A percentile compares a stretch with the other conserved stretches of the same genome.
Evolutionary conservation across 2,113 vertebrate species (phyloP).

Genomic region (Chaetorhynchus papuensis): DNA sequence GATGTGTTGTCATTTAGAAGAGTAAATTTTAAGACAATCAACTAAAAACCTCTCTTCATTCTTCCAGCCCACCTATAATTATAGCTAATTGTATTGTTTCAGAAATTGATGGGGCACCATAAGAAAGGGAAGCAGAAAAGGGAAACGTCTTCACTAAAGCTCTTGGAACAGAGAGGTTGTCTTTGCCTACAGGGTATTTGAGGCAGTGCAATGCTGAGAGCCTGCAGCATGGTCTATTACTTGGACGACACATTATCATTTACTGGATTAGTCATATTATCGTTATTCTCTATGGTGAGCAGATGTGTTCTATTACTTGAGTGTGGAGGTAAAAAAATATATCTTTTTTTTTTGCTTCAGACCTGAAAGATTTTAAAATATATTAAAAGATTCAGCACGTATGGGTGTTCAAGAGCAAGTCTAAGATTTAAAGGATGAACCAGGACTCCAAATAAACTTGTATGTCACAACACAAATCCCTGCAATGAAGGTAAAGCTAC

Average conservation of each 20-base stretch:
- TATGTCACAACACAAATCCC: background rate
- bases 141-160: background rate
- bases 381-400: background rate
- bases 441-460: background rate
- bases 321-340: background rate
- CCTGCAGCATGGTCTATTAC: background rate
- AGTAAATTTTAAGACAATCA: background rate
- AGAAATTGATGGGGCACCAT: background rate
- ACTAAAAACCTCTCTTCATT: background rate
- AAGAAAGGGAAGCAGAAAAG: background rate
- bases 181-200: background rate
- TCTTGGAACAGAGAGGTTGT: background rate
- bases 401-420: background rate
- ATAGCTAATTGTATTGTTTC: conserved; percentile 7
- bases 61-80: background rate
- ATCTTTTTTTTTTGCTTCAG: background rate
- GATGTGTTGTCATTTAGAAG: background rate
- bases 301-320: background rate
- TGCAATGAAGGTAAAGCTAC: background rate
- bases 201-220: background rate
- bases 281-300: background rate
- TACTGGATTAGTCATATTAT: background rate
- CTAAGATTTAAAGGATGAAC: background rate
- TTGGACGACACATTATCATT: background rate
- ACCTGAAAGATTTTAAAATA: background rate